Base-by-base conservation (phyloP, 64 coral and sea anemone genomes). In the Pocillopora verrucosa region DNA sequence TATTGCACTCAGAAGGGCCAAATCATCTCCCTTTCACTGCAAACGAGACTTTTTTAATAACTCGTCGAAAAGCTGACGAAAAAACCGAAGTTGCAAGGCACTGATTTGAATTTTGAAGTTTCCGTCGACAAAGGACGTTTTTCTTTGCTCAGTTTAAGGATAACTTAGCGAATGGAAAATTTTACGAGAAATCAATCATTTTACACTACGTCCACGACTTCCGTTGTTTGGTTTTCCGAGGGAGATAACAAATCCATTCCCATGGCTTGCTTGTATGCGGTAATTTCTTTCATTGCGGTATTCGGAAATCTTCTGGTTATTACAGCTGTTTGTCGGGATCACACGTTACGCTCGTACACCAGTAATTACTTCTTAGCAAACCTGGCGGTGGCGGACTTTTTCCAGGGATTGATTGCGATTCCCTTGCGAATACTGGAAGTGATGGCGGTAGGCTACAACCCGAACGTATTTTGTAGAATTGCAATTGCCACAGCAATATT, bases 301-400 rank as follows among this genome's bases (percentile, higher is more conserved):
- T 74, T 92, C 11, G 94, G 90, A 22, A 96, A 96, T 65, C 76
- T 96, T 16, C 57, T 96, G 5, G 94, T 96, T 24, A 80, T 96
- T 67, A 73, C 59, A 65, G 90, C 94, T 24, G 73, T 96, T 6
- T 77, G 56, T 69, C 77, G 60, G 16, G 76, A 88, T 22, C 86
- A 77, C 72, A 92, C 57, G 41, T 64, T 96, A 35, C 86, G 92
- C 11, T 88, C 88, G 16, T 86, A 76, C 24, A 86, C 90, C 0
- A 96, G 94, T 36, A 96, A 96, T 59, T 96, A 92, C 59, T 87
- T 96, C 22, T 80, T 96, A 0, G 87, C 94, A 0, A 96, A 96
- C 59, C 59, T 96, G 30, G 94, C 94, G 5, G 63, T 96, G 34
- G 84, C 94, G 6, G 94, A 96, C 61, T 92, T 89, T 68, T 65